Percentiles rank a stretch among this genome's conserved stretches.
phyloP scores from a whole-genome alignment of 2,888 invertebrate genomes.

The Lithosia quadra region DNA sequence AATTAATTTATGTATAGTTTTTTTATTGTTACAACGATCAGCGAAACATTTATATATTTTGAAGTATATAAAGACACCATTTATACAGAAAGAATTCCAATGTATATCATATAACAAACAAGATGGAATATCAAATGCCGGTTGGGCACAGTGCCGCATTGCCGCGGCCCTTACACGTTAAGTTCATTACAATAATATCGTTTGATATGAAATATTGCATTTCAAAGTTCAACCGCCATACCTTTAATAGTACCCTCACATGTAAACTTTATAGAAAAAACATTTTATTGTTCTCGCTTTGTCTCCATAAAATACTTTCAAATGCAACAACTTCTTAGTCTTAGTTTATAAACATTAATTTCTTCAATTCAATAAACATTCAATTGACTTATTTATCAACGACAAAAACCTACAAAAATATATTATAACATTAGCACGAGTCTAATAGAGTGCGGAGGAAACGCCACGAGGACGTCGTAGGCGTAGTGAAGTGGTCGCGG shows the following conservation, averaged over 20 bases:
- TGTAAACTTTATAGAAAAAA: conserved; percentile 86
- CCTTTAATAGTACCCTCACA: conserved; percentile 75
- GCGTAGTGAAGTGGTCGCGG: conserved; percentile 27
- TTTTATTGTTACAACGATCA: conserved; percentile 70
- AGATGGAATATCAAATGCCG: conserved; percentile 80
- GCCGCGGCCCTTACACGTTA: conserved; percentile 71
- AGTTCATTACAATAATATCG: conserved; percentile 72
- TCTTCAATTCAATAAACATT: conserved; percentile 85
- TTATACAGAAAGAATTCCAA: conserved; percentile 62
- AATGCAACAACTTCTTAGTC: conserved; percentile 87
- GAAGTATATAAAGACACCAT: conserved; percentile 61
- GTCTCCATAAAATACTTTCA: conserved; percentile 86
- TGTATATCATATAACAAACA: conserved; percentile 81
- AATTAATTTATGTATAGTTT: conserved; percentile 60
- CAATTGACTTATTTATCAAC: conserved; percentile 87
- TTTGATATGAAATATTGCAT: conserved; percentile 84
- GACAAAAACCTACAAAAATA: conserved; percentile 87
- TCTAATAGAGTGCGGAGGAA: conserved; percentile 74
- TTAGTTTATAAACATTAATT: conserved; percentile 84
- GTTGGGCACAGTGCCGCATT: conserved; percentile 61
- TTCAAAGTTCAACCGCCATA: conserved; percentile 75
- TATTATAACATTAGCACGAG: conserved; percentile 85
- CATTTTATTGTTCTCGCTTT: conserved; percentile 86
- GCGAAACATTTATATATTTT: conserved; percentile 56
- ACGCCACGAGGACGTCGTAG: conserved; percentile 59